Evolutionary conservation across 2,113 vertebrate species (phyloP), one percentile per base, ranked within the genome.

Genomic region (Willisornis vidua): DNA sequence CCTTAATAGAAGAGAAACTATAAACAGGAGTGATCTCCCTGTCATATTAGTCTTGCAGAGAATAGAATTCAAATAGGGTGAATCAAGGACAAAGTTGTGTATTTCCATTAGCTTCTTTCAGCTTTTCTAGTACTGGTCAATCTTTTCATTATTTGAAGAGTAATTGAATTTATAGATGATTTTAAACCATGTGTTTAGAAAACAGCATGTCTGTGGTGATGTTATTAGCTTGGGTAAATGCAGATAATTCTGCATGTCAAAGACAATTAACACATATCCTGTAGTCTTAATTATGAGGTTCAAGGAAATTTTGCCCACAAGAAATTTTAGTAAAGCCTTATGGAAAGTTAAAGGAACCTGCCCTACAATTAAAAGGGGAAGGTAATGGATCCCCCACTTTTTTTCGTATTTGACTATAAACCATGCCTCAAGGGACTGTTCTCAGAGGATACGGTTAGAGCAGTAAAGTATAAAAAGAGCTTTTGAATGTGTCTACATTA

Each of bases 211-310:
- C 90, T 96, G 89, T 55, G 52, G 19, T 61, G 63, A 77, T 57
- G 49, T 97, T 98, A 96, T 97, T 97, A 96, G 79, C 82, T 96
- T 96, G 93, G 96, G 90, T 97, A 96, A 97, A 90, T 65, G 92
- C 82, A 97, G 97, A 97, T 97, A 96, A 97, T 97, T 97, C 94
- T 94, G 80, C 91, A 94, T 93, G 96, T 97, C 95, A 93, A 89
- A 94, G 94, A 96, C 96, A 97, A 96, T 98, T 97, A 98, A 97
- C 97, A 97, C 82, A 0, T 97, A 95, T 97, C 96, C 98, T 97
- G 94, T 95, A 93, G 94, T 97, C 91, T 95, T 97, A 97, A 97
- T 98, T 97, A 97, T 97, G 81, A 95, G 91, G 31, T 81, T 97
- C 96, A 98, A 98, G 97, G 97, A 97, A 98, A 97, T 97, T 97